A percentile compares a stretch with the other conserved stretches of the same genome.
These are phyloP conservation scores for Petrolisthes cinctipes DNA, from an alignment of 2,888 invertebrate species.

Conservation along the genomic window DNA sequence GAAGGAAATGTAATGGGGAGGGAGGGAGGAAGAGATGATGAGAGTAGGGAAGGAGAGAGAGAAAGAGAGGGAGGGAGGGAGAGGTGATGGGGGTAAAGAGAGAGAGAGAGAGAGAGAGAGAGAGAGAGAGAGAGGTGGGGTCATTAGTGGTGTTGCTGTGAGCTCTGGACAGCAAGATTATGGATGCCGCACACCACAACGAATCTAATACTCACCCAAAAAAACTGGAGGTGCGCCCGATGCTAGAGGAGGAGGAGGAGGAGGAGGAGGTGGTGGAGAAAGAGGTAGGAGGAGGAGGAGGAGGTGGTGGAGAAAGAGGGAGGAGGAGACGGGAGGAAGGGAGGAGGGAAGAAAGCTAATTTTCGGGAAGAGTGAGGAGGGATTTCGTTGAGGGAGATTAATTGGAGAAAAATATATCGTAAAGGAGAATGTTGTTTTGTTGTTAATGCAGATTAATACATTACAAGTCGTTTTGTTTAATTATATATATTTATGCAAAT, in stretches of 20 bases:
- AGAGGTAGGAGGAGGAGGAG: not conserved
- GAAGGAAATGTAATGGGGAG: not conserved
- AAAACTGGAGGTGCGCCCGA: not conserved
- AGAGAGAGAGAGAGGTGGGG: not conserved
- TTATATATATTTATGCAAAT: no score
- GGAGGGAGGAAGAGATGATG: no score
- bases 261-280: not conserved
- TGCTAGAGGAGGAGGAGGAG: not conserved
- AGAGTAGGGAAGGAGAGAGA: constrained; percentile 9
- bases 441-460: no score
- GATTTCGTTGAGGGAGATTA: no score
- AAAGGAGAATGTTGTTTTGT: no score
- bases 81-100: constrained; percentile 10
- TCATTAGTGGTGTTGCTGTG: constrained; percentile 45
- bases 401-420: no score
- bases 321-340: not conserved
- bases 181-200: constrained; percentile 43
- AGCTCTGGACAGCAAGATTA: constrained; percentile 47
- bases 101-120: constrained; percentile 1
- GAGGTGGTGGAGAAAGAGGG: not conserved
- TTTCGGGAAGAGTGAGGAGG: not conserved
- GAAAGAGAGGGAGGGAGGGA: not conserved
- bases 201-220: constrained; percentile 35
- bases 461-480: no score
- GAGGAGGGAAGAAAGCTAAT: not conserved